These are phyloP conservation scores for Pocillopora meandrina DNA, from an alignment of 92 coral and sea anemone genomes.

Conservation along the genomic window DNA sequence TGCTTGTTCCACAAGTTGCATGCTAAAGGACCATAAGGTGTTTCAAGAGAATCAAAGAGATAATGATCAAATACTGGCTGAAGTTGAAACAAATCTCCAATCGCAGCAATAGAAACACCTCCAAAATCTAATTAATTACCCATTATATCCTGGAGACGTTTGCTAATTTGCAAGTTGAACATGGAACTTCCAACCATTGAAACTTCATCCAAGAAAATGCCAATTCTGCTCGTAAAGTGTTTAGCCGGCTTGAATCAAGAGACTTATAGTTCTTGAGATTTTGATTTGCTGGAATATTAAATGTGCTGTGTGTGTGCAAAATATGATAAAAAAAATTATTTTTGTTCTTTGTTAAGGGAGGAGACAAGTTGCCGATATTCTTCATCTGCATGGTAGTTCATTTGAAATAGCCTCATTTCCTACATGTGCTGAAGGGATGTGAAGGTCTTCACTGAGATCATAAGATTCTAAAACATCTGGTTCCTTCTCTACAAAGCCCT, in stretches of 20 bases:
- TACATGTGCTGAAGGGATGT: not conserved
- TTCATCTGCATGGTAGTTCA: slow-evolving; percentile 30
- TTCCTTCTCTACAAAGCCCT: not conserved
- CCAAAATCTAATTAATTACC: slow-evolving; percentile 2
- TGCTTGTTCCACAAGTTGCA: slow-evolving; percentile 45
- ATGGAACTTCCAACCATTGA: too few relatives aligned
- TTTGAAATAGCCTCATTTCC: not conserved
- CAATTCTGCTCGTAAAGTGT: slow-evolving; percentile 7
- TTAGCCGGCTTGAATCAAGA: slow-evolving; percentile 8
- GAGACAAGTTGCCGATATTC: slow-evolving; percentile 35
- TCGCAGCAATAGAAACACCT: slow-evolving; percentile 9
- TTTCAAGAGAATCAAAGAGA: slow-evolving; percentile 13
- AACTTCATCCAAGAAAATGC: too few relatives aligned
- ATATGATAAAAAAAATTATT: slow-evolving; percentile 50
- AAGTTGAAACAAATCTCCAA: slow-evolving; percentile 16
- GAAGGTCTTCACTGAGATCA: slow-evolving; percentile 20
- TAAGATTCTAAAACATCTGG: not conserved
- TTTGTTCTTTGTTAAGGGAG: slow-evolving; percentile 45
- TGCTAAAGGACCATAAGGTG: slow-evolving; percentile 24
- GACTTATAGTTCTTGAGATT: slow-evolving; percentile 9
- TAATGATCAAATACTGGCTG: slow-evolving; percentile 20
- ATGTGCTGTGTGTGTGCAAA: slow-evolving; percentile 38
- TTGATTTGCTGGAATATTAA: slow-evolving; percentile 30
- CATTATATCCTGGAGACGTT: not conserved
- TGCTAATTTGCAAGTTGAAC: too few relatives aligned